Percentiles rank a stretch among this genome's conserved stretches.
phyloP scores from a whole-genome alignment of 2,113 vertebrate genomes.

The Copsychus sechellarum region DNA sequence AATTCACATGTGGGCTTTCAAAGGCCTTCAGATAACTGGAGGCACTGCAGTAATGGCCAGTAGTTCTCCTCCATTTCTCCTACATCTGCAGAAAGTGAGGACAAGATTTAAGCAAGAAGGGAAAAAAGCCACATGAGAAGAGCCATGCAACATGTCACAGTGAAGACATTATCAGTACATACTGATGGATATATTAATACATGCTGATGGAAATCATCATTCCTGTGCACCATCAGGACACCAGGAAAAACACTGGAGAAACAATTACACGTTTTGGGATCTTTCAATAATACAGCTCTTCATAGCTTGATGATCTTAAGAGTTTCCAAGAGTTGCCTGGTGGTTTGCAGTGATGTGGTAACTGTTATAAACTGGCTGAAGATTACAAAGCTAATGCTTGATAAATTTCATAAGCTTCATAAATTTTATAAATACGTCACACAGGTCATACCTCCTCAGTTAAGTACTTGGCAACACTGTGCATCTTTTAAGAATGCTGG shows the following conservation, averaged over 20 bases:
- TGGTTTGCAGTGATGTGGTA: neutral
- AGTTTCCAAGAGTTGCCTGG: neutral
- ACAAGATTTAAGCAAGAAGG: neutral
- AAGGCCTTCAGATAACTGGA: neutral
- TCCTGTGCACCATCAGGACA: neutral
- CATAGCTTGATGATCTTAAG: neutral
- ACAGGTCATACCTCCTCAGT: neutral
- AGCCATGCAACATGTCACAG: neutral
- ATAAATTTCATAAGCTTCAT: neutral
- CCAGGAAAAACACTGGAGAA: neutral
- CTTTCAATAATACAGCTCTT: neutral
- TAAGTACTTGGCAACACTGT: neutral
- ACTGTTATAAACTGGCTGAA: neutral
- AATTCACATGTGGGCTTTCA: neutral
- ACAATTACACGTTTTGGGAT: neutral
- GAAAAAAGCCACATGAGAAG: neutral
- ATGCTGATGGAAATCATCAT: neutral
- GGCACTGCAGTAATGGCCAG: neutral
- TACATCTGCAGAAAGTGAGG: neutral
- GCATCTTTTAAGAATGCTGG: neutral
- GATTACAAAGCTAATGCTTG: neutral
- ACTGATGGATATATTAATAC: neutral
- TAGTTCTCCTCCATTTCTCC: neutral
- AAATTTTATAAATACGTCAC: neutral
- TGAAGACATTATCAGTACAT: neutral